A percentile compares a stretch with the other conserved stretches of the same genome.
These are phyloP conservation scores for Amphiprion ocellaris DNA, from an alignment of 2,113 vertebrate species.

Conservation along the genomic window DNA sequence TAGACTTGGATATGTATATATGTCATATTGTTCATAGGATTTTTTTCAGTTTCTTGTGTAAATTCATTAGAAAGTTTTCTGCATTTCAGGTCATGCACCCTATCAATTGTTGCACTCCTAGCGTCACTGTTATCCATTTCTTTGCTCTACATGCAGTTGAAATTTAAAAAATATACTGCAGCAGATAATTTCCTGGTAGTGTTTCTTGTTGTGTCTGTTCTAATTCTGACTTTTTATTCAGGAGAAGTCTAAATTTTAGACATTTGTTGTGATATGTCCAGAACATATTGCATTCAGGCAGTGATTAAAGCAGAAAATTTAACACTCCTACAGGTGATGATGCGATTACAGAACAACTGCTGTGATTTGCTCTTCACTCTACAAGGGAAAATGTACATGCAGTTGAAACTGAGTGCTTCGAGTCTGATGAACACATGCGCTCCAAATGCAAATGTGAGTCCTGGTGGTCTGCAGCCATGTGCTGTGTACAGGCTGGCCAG, in stretches of 20 bases:
- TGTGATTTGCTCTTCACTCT: neutral
- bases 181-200: neutral
- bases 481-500: constrained; percentile 17
- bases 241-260: too few relatives aligned
- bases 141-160: neutral
- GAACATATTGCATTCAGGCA: too few relatives aligned
- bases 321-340: too few relatives aligned
- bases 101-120: neutral
- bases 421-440: constrained; percentile 44
- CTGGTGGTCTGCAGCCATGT: constrained; percentile 55
- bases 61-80: too few relatives aligned
- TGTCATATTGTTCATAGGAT: too few relatives aligned
- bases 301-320: neutral
- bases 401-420: constrained; percentile 5
- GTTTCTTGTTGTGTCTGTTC: neutral
- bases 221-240: too few relatives aligned
- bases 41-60: too few relatives aligned
- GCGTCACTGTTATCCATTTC: neutral
- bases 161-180: neutral
- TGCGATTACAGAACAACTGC: neutral
- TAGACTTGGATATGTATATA: too few relatives aligned
- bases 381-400: neutral
- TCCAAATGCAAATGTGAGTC: constrained; percentile 55
- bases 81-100: too few relatives aligned
- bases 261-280: too few relatives aligned